Percentiles rank a stretch among this genome's conserved stretches.
Conservation (phyloP, 2,113 vertebrate genomes). For the Callospermophilus lateralis region DNA sequence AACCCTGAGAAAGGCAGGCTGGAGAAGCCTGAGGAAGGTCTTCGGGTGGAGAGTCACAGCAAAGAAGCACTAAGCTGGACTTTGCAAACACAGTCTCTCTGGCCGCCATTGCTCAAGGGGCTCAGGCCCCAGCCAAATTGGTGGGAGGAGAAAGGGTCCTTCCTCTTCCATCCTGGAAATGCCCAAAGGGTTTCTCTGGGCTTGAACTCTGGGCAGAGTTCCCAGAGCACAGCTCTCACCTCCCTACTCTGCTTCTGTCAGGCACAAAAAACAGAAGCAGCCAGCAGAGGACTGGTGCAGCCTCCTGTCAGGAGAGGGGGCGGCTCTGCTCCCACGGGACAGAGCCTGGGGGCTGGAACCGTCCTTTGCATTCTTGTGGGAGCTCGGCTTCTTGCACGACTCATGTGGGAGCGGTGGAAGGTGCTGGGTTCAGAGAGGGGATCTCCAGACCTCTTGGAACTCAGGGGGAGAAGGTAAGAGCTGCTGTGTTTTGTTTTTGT, state of each 20-base stretch:
- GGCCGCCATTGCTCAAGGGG: neutral
- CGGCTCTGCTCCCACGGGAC: neutral
- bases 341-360: neutral
- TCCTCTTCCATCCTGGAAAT: neutral
- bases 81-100: neutral
- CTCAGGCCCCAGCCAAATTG: neutral
- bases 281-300: neutral
- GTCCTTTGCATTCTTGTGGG: accelerated
- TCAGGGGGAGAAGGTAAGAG: neutral
- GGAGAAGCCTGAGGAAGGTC: neutral
- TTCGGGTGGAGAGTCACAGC: neutral
- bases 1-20: neutral
- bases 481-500: neutral
- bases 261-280: neutral
- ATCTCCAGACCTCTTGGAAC: neutral
- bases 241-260: neutral
- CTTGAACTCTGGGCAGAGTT: neutral
- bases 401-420: neutral
- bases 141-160: neutral
- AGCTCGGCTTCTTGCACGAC: neutral
- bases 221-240: neutral
- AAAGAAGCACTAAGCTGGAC: accelerated
- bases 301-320: neutral
- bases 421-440: neutral
- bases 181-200: neutral